phyloP scores from a whole-genome alignment of 2,797 vertebrate species.

The Melanotaenia maccullochi region DNA sequence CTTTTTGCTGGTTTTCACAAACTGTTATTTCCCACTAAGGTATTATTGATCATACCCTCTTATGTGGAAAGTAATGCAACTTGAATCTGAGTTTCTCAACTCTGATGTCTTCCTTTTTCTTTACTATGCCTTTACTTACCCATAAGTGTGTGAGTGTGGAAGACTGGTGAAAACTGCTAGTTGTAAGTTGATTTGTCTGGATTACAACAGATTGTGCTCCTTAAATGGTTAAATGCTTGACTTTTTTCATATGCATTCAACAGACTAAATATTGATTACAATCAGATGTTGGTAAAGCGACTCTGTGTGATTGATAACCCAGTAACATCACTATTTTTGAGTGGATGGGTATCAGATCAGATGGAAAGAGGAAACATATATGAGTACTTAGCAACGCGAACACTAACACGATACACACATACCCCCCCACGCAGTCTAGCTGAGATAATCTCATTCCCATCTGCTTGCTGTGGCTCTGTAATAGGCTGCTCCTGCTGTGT shows the following conservation, averaged over 20 bases:
- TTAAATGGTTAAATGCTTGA: not conserved
- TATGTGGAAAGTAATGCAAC: constrained; percentile 45
- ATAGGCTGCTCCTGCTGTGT: constrained; percentile 69
- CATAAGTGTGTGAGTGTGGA: constrained; percentile 33
- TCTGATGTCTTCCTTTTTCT: constrained; percentile 37
- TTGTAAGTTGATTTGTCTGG: not conserved
- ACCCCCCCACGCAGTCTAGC: constrained; percentile 64
- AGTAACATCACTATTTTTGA: constrained; percentile 35
- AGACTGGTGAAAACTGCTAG: constrained; percentile 44
- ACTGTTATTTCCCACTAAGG: constrained; percentile 46
- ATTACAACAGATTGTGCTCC: not conserved
- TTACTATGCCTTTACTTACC: constrained; percentile 24
- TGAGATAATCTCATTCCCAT: constrained; percentile 82
- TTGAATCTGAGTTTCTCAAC: constrained; percentile 49
- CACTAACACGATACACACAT: constrained; percentile 30
- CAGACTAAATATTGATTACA: constrained; percentile 10
- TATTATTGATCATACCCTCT: constrained; percentile 32
- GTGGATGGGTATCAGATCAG: constrained; percentile 26
- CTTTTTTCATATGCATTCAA: not conserved
- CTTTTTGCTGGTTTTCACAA: constrained; percentile 40
- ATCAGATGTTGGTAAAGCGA: constrained; percentile 29
- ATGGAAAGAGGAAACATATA: constrained; percentile 69
- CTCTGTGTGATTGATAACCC: constrained; percentile 21
- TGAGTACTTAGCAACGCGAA: constrained; percentile 35
- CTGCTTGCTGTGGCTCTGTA: constrained; percentile 70